Base-by-base conservation (phyloP, 2,797 vertebrate genomes). In the Emys orbicularis region DNA sequence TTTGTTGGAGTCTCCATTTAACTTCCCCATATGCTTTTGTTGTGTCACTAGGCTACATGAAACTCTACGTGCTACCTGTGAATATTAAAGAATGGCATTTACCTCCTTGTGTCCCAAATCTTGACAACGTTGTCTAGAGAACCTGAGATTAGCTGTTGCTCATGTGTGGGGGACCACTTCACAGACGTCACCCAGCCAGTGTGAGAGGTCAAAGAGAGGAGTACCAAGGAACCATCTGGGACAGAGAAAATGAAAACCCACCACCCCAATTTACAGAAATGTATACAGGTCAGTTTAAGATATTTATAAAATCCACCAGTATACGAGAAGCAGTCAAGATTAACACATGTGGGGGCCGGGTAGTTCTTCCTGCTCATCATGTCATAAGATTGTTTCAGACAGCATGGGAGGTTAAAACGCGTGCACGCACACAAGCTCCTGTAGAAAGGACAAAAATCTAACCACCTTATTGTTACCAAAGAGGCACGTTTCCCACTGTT, bases 31-130 rank as follows among this genome's bases (percentile, higher is more conserved):
- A 37, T 84, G 31, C 37, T 91, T 88, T 89, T 84, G 57, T 41
- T 53, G 2, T 57, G 90, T 90, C n/a, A 7, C 56, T 37, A 34
- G 3, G 0, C 49, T 61, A 91, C 47, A 25, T 79, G 76, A 86
- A 49, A 9, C 47, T 79, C 37, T 27, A 80, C 86, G 27, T 12
- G 74, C 65, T 59, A 81, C 29, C 44, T 90, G 47, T 61, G 12
- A 88, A 81, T 29, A 86, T 9, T 3, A 56, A 41, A 19, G 68
- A 88, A 80, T 1, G 8, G 84, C 13, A 79, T 88, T 97, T 98
- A 99, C 99, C 99, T 99, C 96, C 99, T 99, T 57, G 98, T 99
- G 98, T 99, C 99, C 99, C 99, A 99, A 37, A 99, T 98, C 96
- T 99, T 99, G 54, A 99, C 99, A 84, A 99, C 92, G 93, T 99